These are phyloP conservation scores for Triplophysa bombifrons DNA, from an alignment of 2,797 vertebrate genomes.

Conservation along the genomic window DNA sequence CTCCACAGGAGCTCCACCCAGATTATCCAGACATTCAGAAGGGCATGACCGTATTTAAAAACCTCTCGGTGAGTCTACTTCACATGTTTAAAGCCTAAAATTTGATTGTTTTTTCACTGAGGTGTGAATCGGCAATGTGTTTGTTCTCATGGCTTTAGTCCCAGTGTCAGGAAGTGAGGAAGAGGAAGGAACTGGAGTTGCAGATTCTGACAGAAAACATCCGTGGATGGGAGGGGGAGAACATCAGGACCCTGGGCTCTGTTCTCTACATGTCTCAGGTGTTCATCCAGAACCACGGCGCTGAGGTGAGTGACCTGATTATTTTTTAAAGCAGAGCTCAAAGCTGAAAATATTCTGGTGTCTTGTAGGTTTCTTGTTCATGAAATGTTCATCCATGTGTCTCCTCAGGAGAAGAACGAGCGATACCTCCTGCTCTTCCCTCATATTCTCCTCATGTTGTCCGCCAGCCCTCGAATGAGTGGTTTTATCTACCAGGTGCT, in stretches of 20 bases:
- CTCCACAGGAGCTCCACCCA: slow-evolving; percentile 86
- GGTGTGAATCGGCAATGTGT: neutral
- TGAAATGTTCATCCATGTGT: neutral
- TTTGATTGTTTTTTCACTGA: neutral
- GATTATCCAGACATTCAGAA: slow-evolving; percentile 94
- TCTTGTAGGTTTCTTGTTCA: neutral
- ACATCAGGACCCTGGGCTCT: slow-evolving; percentile 90
- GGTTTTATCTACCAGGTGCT: slow-evolving; percentile 98
- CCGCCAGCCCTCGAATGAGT: slow-evolving; percentile 97
- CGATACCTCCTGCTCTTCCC: slow-evolving; percentile 98
- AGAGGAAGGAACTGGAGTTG: slow-evolving; percentile 94
- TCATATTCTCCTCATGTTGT: slow-evolving; percentile 92
- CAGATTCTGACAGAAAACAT: slow-evolving; percentile 96
- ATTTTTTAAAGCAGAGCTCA: neutral
- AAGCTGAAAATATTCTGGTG: neutral
- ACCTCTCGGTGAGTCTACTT: slow-evolving; percentile 84
- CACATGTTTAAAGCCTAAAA: neutral
- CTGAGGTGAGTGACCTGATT: slow-evolving; percentile 80
- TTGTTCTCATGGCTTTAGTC: slow-evolving; percentile 70
- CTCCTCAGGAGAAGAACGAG: slow-evolving; percentile 91
- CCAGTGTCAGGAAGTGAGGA: slow-evolving; percentile 96
- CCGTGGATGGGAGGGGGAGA: slow-evolving; percentile 95
- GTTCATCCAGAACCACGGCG: slow-evolving; percentile 88
- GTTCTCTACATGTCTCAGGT: slow-evolving; percentile 97
- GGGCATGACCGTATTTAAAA: slow-evolving; percentile 94